Evolutionary conservation across 2,113 vertebrate species (phyloP).

Genomic region (Heterochromis multidens): DNA sequence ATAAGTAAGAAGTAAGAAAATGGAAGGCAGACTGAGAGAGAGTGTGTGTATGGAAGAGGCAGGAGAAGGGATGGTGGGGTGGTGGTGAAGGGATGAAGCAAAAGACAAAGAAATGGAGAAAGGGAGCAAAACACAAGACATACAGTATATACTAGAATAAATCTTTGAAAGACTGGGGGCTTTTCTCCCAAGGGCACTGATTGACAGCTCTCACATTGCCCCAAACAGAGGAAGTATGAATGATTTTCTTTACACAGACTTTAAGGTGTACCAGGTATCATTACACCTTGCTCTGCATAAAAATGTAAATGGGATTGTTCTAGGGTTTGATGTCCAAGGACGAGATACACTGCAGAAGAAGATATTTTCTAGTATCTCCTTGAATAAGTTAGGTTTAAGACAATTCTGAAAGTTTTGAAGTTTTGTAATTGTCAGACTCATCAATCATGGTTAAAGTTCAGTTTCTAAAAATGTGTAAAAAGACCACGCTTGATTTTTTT

Average conservation of each 20-base stretch:
- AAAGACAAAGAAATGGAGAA: background rate
- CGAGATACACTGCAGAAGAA: background rate
- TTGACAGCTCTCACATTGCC: background rate
- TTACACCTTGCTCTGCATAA: background rate
- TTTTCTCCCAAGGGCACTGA: background rate
- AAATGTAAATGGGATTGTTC: constrained; percentile 3
- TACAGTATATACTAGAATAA: constrained; percentile 21
- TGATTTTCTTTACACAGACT: background rate
- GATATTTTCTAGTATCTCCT: too few species aligned
- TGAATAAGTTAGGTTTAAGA: background rate
- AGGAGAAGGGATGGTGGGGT: background rate
- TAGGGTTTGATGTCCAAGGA: background rate
- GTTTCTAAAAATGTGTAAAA: background rate
- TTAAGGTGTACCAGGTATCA: background rate
- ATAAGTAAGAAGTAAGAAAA: constrained; percentile 11
- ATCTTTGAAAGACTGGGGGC: background rate
- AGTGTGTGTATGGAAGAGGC: background rate
- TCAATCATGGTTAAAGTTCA: background rate
- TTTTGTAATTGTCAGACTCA: background rate
- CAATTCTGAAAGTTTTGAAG: background rate
- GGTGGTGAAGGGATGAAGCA: background rate
- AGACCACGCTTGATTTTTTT: background rate
- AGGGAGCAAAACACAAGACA: background rate
- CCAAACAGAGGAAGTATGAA: background rate
- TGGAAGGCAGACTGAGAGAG: background rate